Evolutionary conservation across 2,797 vertebrate genomes (phyloP).

Genomic region (Antrozous pallidus): DNA sequence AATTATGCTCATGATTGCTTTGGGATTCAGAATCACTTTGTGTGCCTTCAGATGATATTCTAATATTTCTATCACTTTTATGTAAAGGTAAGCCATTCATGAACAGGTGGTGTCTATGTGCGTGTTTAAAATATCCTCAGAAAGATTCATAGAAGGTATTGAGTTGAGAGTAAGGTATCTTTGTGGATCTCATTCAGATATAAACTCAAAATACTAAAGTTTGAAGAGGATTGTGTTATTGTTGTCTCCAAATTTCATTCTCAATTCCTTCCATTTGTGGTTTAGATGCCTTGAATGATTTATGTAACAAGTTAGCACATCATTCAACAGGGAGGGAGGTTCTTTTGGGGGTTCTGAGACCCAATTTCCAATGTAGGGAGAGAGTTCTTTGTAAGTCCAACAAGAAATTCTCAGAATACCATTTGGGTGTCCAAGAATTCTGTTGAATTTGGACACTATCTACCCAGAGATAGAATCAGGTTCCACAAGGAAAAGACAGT

Average conservation of each 20-base stretch:
- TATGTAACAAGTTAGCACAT: background rate
- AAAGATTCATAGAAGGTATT: background rate
- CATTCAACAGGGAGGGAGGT: background rate
- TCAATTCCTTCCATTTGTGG: background rate
- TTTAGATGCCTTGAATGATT: background rate
- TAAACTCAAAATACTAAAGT: background rate
- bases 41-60: background rate
- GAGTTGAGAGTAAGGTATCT: background rate
- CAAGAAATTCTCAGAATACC: background rate
- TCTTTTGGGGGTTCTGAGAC: background rate
- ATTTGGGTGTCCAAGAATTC: background rate
- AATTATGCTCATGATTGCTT: background rate
- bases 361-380: too few relatives aligned
- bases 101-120: background rate
- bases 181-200: background rate
- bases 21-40: background rate
- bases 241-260: background rate
- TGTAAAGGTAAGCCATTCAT: background rate
- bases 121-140: background rate
- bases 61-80: background rate
- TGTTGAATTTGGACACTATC: background rate
- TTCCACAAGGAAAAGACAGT: background rate
- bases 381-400: too few relatives aligned
- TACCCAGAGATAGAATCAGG: background rate
- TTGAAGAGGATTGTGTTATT: background rate